Evolutionary conservation across 1,140 invertebrate genomes (phyloP), one percentile per base, ranked within the genome.

Genomic region (Armadillidium nasatum): DNA sequence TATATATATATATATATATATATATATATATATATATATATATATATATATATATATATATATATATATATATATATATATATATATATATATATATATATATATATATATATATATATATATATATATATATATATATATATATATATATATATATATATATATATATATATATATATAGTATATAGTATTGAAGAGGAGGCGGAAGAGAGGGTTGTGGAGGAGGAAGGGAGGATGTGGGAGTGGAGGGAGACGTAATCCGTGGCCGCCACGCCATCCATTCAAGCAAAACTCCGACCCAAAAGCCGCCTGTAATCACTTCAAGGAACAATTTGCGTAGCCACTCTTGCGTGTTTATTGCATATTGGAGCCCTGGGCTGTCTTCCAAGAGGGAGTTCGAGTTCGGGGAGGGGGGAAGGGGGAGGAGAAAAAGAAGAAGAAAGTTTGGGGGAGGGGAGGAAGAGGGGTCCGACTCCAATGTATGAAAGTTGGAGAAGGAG

Each of bases 261-360:
- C 50, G 50, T 66, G 60, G 0, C 1, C 1, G 69, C 2, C 22
- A 7, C 69, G 11, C 7, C 1, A 6, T 2, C 11, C 69, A 44
- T 44, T 71, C 2, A 23, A 23, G 22, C 69, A 15, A 71, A 21
- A 9, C 69, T 0, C 74, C 15, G 46, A 22, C 73, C 69, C 75
- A 79, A 76, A 74, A 71, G 73, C 22, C 46, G 74, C 71, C 72
- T 75, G 74, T 79, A 79, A 79, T 79, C 78, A 79, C 78, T 79
- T 79, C 77, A 79, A 79, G 78, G 77, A 71, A 80, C 71, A 79
- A 81, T 73, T 76, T 76, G 73, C 69, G 73, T 67, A 77, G 10
- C 50, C 72, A 75, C 21, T 75, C 21, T 79, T 50, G 19, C 71
- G 76, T 74, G 71, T 15, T 66, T 81, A 74, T 67, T 67, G 60